Base-by-base conservation (phyloP, 1,140 invertebrate species). In the Drosophila subobscura region DNA sequence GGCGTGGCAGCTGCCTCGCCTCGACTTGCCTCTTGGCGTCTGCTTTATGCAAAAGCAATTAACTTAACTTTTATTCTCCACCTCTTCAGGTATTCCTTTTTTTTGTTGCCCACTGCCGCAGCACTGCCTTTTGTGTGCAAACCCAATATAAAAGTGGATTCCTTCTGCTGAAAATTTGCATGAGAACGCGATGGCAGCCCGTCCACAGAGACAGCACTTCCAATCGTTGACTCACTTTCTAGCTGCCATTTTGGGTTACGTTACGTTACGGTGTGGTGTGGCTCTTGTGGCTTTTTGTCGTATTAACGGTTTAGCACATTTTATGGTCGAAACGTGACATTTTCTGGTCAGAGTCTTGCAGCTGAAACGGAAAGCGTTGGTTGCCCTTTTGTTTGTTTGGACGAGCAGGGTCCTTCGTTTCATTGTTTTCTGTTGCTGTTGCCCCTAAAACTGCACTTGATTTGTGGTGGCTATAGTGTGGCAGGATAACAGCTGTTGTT, bases 21-120 rank as follows among this genome's bases (percentile, higher is more conserved):
- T 44, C 49, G 40, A 42, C 57, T 64, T 79, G 76, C 67, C 63
- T 73, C 66, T 65, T 77, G 68, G 57, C 60, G 41, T 50, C 44
- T 50, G 60, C 65, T 67, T 77, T 72, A 77, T 77, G 81, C 73
- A 75, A 81, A 86, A 86, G 81, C 81, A 85, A 85, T 85, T 86
- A 85, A 81, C 73, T 74, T 75, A 71, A 68, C 65, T 81, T 85
- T 70, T 63, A 68, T 68, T 72, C 55, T 57, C 42, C 50, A 54
- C 67, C 50, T 72, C 29, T 37, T 46, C 68, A 72, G 72, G 47
- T 55, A 50, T 56, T 73, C 46, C 50, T 20, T 49, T 27, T 20
- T 47, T 42, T 49, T 49, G 23, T n/a, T 20, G 16, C 16, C 16
- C 33, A 37, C 10, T 12, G 3, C 33, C 33, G 3, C 33, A 5